These are phyloP conservation scores for Noctua janthe DNA, from an alignment of 2,888 invertebrate species.

Conservation along the genomic window DNA sequence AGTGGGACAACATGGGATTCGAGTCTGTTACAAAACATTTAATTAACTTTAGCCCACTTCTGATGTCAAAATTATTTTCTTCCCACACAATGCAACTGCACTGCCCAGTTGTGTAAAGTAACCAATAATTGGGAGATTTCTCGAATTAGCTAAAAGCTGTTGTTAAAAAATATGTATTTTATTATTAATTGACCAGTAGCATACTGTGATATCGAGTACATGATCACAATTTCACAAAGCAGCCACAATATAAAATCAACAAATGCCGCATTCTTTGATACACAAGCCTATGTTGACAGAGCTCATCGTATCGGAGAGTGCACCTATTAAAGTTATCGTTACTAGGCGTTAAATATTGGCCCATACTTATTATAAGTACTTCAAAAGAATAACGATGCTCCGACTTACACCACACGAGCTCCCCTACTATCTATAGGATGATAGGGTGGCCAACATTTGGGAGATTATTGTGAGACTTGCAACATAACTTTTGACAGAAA, in stretches of 20 bases:
- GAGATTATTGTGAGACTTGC: background rate
- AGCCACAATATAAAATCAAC: background rate
- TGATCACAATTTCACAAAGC: background rate
- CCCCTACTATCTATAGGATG: constrained; percentile 6
- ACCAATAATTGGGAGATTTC: too few species aligned
- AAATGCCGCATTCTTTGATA: background rate
- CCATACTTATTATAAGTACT: constrained; percentile 19
- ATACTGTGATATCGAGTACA: background rate
- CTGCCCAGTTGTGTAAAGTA: too few species aligned
- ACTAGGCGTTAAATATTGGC: constrained; percentile 35
- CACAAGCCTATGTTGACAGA: constrained; percentile 11
- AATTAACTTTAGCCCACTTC: background rate
- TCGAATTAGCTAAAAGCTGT: background rate
- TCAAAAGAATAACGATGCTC: constrained; percentile 29
- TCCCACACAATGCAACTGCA: too few species aligned
- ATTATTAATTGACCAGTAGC: background rate
- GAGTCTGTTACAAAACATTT: background rate
- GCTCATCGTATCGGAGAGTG: background rate
- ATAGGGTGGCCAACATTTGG: constrained; percentile 15
- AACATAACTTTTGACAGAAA: background rate
- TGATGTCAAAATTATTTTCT: too few species aligned
- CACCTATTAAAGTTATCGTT: constrained; percentile 28
- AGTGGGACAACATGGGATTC: background rate
- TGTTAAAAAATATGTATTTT: background rate
- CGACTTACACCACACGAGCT: background rate